phyloP scores from a whole-genome alignment of 2,888 invertebrate species.

The Brenthis ino region DNA sequence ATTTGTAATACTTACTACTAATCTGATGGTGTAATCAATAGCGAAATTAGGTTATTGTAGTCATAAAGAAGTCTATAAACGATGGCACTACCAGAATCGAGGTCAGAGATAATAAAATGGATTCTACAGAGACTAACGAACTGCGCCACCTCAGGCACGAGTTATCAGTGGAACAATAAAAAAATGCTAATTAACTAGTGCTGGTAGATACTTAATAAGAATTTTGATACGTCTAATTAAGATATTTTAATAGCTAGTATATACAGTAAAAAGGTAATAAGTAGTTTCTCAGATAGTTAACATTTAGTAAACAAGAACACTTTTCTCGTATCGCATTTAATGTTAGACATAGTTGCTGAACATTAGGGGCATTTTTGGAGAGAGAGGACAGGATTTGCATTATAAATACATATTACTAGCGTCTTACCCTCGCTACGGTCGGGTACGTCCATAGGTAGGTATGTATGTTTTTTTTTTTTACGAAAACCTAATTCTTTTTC shows the following conservation, averaged over 20 bases:
- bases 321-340: too few relatives aligned
- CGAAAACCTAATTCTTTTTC: too few relatives aligned
- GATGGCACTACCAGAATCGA: conserved; percentile 36
- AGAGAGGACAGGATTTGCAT: too few relatives aligned
- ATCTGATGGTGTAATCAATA: conserved; percentile 2
- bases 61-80: conserved; percentile 16
- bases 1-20: not conserved
- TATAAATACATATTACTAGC: too few relatives aligned
- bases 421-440: too few relatives aligned
- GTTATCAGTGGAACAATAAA: conserved; percentile 27
- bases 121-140: conserved; percentile 39
- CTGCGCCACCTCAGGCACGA: conserved; percentile 35
- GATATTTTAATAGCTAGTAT: not conserved
- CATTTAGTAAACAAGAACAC: too few relatives aligned
- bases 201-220: not conserved
- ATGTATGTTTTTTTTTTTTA: too few relatives aligned
- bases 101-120: conserved; percentile 42
- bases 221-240: not conserved
- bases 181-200: conserved; percentile 11
- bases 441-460: too few relatives aligned
- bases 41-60: conserved; percentile 25
- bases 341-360: too few relatives aligned
- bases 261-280: too few relatives aligned
- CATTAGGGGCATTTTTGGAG: too few relatives aligned
- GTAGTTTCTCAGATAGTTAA: too few relatives aligned